These are phyloP conservation scores for Tychaedon coryphoeus DNA, from an alignment of 2,113 vertebrate species.

Conservation along the genomic window DNA sequence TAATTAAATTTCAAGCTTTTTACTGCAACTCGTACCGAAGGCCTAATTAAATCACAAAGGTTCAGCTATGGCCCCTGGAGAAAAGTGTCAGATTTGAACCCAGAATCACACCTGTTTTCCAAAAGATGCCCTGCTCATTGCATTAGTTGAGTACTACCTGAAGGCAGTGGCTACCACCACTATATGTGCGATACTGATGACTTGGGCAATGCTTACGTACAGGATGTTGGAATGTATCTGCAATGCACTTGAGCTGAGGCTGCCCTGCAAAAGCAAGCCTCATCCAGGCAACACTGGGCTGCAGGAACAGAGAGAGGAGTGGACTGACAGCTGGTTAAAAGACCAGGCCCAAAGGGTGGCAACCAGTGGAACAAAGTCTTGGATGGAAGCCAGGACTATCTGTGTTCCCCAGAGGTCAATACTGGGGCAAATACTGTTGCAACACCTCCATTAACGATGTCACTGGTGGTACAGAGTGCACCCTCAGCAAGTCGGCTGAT, in stretches of 20 bases:
- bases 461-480: fast-evolving
- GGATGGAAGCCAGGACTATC: not conserved
- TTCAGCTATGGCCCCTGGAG: not conserved
- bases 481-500: not conserved
- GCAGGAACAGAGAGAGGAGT: not conserved
- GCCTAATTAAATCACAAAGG: not conserved
- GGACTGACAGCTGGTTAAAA: not conserved
- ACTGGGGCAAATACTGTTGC: not conserved
- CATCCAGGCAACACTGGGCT: not conserved
- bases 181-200: not conserved
- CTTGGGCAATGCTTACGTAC: not conserved
- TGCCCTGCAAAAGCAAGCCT: not conserved
- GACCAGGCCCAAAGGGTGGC: not conserved
- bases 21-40: not conserved
- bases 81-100: not conserved
- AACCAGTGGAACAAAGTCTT: not conserved
- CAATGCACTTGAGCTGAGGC: not conserved
- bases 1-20: not conserved
- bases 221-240: not conserved
- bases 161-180: not conserved
- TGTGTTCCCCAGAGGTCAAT: not conserved
- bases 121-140: not conserved
- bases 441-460: not conserved
- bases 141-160: not conserved
- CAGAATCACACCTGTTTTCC: not conserved